Conservation (phyloP, 2,888 invertebrate genomes). For the Pristionchus japonicus region DNA sequence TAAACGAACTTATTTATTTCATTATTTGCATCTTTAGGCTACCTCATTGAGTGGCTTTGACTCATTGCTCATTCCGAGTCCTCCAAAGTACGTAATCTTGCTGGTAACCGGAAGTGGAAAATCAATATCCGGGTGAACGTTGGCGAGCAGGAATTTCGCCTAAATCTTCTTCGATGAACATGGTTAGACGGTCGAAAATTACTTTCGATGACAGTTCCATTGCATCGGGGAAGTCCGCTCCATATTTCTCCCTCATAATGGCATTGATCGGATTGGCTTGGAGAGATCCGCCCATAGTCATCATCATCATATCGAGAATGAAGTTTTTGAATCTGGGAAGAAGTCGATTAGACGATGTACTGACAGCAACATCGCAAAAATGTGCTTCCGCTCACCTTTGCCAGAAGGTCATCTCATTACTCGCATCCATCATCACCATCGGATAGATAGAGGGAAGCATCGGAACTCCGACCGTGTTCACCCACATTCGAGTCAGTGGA, state of each 20-base stretch:
- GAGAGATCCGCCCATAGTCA: not conserved
- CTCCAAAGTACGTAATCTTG: not conserved
- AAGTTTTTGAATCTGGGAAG: not conserved
- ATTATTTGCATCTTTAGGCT: not conserved
- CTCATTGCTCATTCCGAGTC: slow-evolving; percentile 24
- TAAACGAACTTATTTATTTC: not conserved
- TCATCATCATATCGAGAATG: not conserved
- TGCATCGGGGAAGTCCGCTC: not conserved
- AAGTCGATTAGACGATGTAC: not conserved
- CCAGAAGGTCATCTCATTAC: not conserved
- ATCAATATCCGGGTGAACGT: slow-evolving; percentile 28
- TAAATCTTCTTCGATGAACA: not conserved
- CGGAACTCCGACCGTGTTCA: not conserved
- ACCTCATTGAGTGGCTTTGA: not conserved
- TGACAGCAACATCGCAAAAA: not conserved
- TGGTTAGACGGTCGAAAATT: not conserved
- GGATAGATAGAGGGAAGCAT: not conserved
- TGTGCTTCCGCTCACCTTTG: not conserved
- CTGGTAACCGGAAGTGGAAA: not conserved
- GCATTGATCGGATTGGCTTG: not conserved
- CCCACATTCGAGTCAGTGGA: not conserved
- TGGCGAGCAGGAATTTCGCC: slow-evolving; percentile 4
- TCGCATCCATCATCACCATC: not conserved
- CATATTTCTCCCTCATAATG: not conserved
- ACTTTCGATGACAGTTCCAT: not conserved